Evolutionary conservation across 2,888 invertebrate species (phyloP).

Genomic region (Pyrrhosoma nymphula): DNA sequence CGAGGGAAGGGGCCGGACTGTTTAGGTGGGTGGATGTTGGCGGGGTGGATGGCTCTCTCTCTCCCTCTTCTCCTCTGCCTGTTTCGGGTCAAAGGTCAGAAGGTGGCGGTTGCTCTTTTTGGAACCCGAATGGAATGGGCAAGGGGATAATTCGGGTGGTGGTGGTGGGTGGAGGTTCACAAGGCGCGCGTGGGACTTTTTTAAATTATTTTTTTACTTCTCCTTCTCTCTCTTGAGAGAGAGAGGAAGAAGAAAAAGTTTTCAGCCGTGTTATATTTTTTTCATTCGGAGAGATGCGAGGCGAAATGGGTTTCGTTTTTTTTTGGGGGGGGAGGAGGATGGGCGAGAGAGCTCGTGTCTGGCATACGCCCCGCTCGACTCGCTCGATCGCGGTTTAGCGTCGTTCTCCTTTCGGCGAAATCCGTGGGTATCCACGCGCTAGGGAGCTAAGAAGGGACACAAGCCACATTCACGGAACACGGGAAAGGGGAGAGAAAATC

Average conservation of each 20-base stretch:
- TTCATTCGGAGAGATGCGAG: not conserved
- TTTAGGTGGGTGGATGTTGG: constrained; percentile 4
- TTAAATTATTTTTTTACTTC: not conserved
- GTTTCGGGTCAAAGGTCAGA: constrained; percentile 21
- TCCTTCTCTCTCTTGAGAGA: not conserved
- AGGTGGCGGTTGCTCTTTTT: constrained; percentile 47
- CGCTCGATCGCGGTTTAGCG: not conserved
- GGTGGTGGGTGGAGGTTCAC: constrained; percentile 19
- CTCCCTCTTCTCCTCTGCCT: not conserved
- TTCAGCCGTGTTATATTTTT: constrained; percentile 4
- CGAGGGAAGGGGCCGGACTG: not conserved
- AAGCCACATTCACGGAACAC: not conserved
- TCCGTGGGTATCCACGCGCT: constrained; percentile 33
- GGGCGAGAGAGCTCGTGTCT: constrained; percentile 3
- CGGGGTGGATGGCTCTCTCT: not conserved
- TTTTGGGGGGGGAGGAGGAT: not conserved
- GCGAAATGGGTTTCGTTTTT: not conserved
- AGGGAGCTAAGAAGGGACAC: not conserved
- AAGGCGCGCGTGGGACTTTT: constrained; percentile 57
- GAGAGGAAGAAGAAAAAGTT: constrained; percentile 19
- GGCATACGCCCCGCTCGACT: constrained; percentile 44
- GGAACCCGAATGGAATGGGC: constrained; percentile 48
- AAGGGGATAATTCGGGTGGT: constrained; percentile 58
- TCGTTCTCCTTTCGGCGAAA: constrained; percentile 41
- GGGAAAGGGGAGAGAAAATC: not conserved